A percentile compares a stretch with the other conserved stretches of the same genome.
Conservation (phyloP, 2,888 invertebrate genomes). For the Dolichomitus sp. region DNA sequence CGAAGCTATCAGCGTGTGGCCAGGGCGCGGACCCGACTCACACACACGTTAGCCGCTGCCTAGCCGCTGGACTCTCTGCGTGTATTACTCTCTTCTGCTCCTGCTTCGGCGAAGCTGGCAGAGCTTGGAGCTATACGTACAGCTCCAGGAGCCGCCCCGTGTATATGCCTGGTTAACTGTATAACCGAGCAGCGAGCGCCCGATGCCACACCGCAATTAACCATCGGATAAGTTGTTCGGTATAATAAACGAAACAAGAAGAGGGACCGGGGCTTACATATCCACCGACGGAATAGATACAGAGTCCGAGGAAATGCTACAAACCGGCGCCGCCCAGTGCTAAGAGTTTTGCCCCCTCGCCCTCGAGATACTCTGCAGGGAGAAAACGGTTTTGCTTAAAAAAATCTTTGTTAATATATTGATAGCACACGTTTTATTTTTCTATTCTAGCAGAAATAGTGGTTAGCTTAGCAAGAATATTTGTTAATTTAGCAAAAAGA, state of each 20-base stretch:
- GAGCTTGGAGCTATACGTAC: slow-evolving; percentile 5
- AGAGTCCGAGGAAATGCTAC: neutral
- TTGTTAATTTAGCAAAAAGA: too few relatives aligned
- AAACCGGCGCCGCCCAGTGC: neutral
- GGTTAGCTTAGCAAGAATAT: too few relatives aligned
- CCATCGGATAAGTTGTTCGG: slow-evolving; percentile 78
- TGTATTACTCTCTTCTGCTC: slow-evolving; percentile 6
- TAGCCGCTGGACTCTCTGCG: neutral
- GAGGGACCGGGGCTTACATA: slow-evolving; percentile 55
- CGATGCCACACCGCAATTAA: slow-evolving; percentile 80
- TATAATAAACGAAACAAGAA: slow-evolving; percentile 79
- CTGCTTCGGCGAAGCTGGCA: slow-evolving; percentile 17
- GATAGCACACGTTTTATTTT: too few relatives aligned
- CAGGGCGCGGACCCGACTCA: slow-evolving; percentile 60
- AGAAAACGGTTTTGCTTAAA: too few relatives aligned
- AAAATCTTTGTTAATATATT: too few relatives aligned
- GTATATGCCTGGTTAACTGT: slow-evolving; percentile 78
- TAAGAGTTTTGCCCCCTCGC: neutral
- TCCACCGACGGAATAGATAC: neutral
- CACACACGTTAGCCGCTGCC: neutral
- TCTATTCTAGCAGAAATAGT: too few relatives aligned
- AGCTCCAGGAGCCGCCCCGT: slow-evolving; percentile 33
- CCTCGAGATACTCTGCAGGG: neutral
- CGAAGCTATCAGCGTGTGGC: slow-evolving; percentile 55
- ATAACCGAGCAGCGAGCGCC: slow-evolving; percentile 71